Base-by-base conservation (phyloP, 2,113 vertebrate species). In the Collichthys lucidus region DNA sequence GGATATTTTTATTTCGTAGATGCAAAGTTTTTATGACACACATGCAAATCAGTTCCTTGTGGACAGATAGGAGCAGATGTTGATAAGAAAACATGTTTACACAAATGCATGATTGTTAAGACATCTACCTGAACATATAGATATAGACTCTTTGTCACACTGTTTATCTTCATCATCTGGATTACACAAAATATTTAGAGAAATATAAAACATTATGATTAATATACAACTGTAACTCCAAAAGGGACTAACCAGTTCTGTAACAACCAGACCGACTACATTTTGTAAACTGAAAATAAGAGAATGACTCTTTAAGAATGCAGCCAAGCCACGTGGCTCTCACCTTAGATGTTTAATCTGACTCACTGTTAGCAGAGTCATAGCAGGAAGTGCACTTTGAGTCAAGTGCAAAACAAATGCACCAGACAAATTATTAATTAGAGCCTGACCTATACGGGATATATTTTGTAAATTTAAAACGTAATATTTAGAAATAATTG, bases 251-350 rank as follows among this genome's bases (percentile, higher is more conserved):
- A 62, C 67, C 69, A 60, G 9, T 1, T 24, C 22, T 24, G 6
- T 2, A 70, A 64, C 19, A 78, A 73, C 66, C n/a, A 64, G 72
- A 29, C 3, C 5, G 15, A 62, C 26, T 5, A 73, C 64, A 80
- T 74, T 77, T 47, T 70, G 29, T 20, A 72, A 42, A 40, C 6
- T 40, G 67, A 17, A 15, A 65, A 79, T 31, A 50, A 40, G 4
- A 52, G 20, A 12, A n/a, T 57, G 44, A 63, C 19, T 29, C 17
- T 46, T 17, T n/a, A 9, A 14, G 5, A 65, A 35, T 52, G 31
- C 53, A 77, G 44, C 46, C 35, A 50, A 46, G 8, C 64, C 4
- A 1, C 17, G 6, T 24, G 67, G 24, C 24, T 1, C 1, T 53
- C n/a, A 17, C 17, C 15, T 52, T 52, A 35, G 11, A 77, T 40